Evolutionary conservation across 2,797 vertebrate species (phyloP).

Genomic region (Huso huso): DNA sequence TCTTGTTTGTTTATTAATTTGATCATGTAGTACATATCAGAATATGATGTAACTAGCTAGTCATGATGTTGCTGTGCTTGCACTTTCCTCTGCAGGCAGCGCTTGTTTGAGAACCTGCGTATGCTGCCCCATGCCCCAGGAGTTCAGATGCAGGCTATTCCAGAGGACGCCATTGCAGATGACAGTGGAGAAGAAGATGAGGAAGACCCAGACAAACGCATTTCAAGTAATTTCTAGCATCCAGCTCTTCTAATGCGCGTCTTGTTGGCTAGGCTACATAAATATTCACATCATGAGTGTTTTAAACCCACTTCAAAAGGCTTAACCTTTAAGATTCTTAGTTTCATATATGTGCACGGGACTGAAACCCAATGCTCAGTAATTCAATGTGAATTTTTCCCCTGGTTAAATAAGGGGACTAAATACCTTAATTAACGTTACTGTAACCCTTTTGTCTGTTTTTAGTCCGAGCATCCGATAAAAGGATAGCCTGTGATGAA

Average conservation of each 20-base stretch:
- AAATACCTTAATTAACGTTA: neutral
- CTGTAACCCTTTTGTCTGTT: conserved; percentile 22
- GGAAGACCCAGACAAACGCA: conserved; percentile 81
- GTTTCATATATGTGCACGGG: too few species aligned
- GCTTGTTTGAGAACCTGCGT: conserved; percentile 85
- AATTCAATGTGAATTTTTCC: too few species aligned
- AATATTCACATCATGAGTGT: too few species aligned
- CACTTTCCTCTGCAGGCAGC: conserved; percentile 56
- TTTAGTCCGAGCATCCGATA: conserved; percentile 80
- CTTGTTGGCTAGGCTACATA: neutral
- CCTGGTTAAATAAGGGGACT: too few species aligned
- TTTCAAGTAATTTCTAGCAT: conserved; percentile 67
- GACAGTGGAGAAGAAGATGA: conserved; percentile 79
- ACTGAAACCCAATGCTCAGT: too few species aligned
- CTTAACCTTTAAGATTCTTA: too few species aligned
- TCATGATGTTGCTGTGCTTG: too few species aligned
- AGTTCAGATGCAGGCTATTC: conserved; percentile 85
- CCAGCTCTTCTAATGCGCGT: neutral
- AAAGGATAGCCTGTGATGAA: conserved; percentile 84
- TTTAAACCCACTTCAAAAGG: too few species aligned
- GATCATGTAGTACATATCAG: too few species aligned
- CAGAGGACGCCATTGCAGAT: conserved; percentile 77
- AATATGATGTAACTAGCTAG: too few species aligned
- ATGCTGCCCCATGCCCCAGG: conserved; percentile 89
- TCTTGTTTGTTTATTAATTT: too few species aligned